Base-by-base conservation (phyloP, 35 echinoderm and acorn worm species). In the Heliocidaris tuberculata region DNA sequence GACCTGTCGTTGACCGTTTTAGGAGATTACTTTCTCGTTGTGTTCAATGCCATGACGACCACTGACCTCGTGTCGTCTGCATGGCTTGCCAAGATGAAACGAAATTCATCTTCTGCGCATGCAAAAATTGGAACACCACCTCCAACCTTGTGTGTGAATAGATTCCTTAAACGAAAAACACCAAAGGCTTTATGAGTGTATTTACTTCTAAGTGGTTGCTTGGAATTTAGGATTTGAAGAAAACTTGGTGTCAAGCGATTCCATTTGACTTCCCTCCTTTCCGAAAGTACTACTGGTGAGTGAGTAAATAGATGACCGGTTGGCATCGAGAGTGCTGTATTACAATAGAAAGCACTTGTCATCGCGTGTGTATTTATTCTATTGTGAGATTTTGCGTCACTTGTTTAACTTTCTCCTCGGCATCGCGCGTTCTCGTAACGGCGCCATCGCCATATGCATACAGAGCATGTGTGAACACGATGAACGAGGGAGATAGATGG, bases 371-470 rank as follows among this genome's bases (percentile, higher is more conserved):
- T 78, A 78, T 78, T 78, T 78, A 78, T 7, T 78, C 65, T 21
- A 78, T 78, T 78, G 65, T 78, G 65, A 24, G 65, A 78, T 78
- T 78, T 78, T 78, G 21, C 65, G 65, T 78, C 65, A 78, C 65
- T 78, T 78, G 65, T 78, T 78, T 70, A 70, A 70, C 60, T 70
- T 70, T 70, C 60, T 24, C 60, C 6, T 6, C 6, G n/a, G n/a
- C n/a, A 52, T 7, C 50, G 50, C 60, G 60, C 60, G 60, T 70
- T 65, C 13, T 65, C 27, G 60, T 70, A 70, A 70, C 24, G 60
- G 60, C 60, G 60, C 60, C 60, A n/a, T n/a, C n/a, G n/a, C 60
- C 24, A 17, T 9, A 65, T 59, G 60, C 60, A n/a, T n/a, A n/a
- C n/a, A n/a, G n/a, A n/a, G n/a, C n/a, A n/a, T n/a, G n/a, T n/a